These are phyloP conservation scores for Scaptomyza graminum DNA, from an alignment of 1,140 invertebrate genomes.

Conservation along the genomic window DNA sequence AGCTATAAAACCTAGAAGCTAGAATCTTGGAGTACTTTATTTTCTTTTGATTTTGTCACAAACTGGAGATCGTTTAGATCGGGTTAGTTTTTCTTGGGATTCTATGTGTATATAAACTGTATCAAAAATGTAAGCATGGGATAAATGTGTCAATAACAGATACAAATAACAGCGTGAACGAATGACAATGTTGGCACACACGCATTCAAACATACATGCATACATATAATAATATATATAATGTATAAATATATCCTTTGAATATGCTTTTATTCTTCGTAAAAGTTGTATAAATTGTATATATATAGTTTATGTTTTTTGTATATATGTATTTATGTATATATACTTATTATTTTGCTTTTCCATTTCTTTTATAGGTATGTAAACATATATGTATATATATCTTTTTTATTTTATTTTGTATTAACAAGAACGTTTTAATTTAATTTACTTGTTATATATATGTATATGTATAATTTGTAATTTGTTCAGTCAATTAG, in stretches of 20 bases:
- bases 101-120: slow-evolving; percentile 58
- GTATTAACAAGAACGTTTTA: slow-evolving; percentile 70
- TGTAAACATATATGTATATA: slow-evolving; percentile 24
- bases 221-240: slow-evolving; percentile 55
- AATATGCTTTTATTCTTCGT: slow-evolving; percentile 62
- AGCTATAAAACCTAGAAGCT: background rate
- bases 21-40: slow-evolving; percentile 4
- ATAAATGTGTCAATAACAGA: slow-evolving; percentile 56
- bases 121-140: slow-evolving; percentile 62
- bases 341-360: slow-evolving; percentile 40
- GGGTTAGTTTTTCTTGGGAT: background rate
- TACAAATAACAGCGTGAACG: slow-evolving; percentile 63
- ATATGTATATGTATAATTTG: slow-evolving; percentile 59
- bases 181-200: slow-evolving; percentile 52
- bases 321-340: too few relatives aligned
- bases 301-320: slow-evolving; percentile 54
- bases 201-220: background rate
- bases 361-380: slow-evolving; percentile 13
- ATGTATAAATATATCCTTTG: slow-evolving; percentile 61
- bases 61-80: background rate
- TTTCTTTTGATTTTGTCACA: background rate
- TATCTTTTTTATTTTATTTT: slow-evolving; percentile 2
- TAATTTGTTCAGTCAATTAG: slow-evolving; percentile 81
- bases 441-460: slow-evolving; percentile 65
- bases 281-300: slow-evolving; percentile 78